These are phyloP conservation scores for Trichoplusia ni DNA, from an alignment of 1,140 invertebrate genomes.

Conservation along the genomic window DNA sequence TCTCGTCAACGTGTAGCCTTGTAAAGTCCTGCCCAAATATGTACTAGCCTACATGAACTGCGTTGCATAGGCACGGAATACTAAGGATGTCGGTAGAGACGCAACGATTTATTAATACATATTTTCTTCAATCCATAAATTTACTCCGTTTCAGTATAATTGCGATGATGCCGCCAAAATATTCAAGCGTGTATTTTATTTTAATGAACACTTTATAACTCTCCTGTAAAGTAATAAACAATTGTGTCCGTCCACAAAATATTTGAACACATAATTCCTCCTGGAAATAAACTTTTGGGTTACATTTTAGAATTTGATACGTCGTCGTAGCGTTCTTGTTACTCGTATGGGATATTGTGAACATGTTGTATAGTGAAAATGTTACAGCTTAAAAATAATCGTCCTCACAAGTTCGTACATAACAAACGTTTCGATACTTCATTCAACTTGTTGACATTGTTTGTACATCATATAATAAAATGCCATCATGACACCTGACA, in stretches of 20 bases:
- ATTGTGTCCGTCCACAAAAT: constrained; percentile 17
- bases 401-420: no score
- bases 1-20: not conserved
- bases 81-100: not conserved
- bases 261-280: constrained; percentile 15
- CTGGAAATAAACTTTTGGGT: not conserved
- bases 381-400: no score
- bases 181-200: constrained; percentile 9
- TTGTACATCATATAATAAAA: not conserved
- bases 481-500: constrained; percentile 5
- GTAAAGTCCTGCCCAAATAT: not conserved
- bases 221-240: constrained; percentile 7
- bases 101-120: not conserved
- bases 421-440: not conserved
- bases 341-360: no score
- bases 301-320: constrained; percentile 8
- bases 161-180: not conserved
- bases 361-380: no score
- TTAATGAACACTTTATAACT: constrained; percentile 21
- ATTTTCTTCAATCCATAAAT: not conserved
- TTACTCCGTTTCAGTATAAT: not conserved
- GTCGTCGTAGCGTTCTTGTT: no score
- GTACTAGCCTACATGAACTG: not conserved
- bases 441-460: no score
- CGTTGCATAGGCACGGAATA: not conserved